Evolutionary conservation across 2,888 invertebrate species (phyloP).

Genomic region (Apotomis capreana): DNA sequence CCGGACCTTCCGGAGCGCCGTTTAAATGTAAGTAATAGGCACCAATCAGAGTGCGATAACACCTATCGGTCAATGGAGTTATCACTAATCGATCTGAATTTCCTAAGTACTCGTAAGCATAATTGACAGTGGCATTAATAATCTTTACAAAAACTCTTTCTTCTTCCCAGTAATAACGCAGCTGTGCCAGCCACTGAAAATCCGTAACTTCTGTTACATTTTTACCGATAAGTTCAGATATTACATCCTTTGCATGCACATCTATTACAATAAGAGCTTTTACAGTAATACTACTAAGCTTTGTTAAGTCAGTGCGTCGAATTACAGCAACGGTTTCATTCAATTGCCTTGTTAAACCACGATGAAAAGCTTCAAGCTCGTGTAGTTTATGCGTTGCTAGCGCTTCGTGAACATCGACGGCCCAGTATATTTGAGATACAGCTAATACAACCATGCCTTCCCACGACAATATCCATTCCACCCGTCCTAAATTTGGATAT

Average conservation of each 20-base stretch:
- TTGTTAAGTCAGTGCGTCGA: conserved; percentile 86
- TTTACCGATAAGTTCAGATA: conserved; percentile 85
- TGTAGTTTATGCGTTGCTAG: conserved; percentile 83
- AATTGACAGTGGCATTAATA: conserved; percentile 90
- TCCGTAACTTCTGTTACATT: conserved; percentile 88
- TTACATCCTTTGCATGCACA: conserved; percentile 93
- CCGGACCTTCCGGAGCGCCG: conserved; percentile 93
- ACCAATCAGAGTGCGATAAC: conserved; percentile 92
- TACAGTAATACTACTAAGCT: conserved; percentile 89
- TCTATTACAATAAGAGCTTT: conserved; percentile 93
- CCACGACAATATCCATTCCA: conserved; percentile 89
- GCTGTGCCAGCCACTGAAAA: conserved; percentile 93
- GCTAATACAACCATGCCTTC: conserved; percentile 93
- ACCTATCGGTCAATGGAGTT: conserved; percentile 89
- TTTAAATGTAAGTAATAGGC: conserved; percentile 93
- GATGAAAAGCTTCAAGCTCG: conserved; percentile 83
- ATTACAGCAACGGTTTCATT: conserved; percentile 89
- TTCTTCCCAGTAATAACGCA: conserved; percentile 91
- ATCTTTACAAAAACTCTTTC: conserved; percentile 87
- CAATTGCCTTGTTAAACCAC: conserved; percentile 84
- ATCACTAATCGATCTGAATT: conserved; percentile 90
- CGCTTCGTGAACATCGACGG: conserved; percentile 88
- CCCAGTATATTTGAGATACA: conserved; percentile 93
- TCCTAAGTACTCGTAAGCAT: conserved; percentile 93
- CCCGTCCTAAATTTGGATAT: conserved; percentile 83